Percentiles rank a stretch among this genome's conserved stretches.
These are phyloP conservation scores for Trissolcus brochymenae DNA, from an alignment of 2,888 invertebrate species.

Conservation along the genomic window DNA sequence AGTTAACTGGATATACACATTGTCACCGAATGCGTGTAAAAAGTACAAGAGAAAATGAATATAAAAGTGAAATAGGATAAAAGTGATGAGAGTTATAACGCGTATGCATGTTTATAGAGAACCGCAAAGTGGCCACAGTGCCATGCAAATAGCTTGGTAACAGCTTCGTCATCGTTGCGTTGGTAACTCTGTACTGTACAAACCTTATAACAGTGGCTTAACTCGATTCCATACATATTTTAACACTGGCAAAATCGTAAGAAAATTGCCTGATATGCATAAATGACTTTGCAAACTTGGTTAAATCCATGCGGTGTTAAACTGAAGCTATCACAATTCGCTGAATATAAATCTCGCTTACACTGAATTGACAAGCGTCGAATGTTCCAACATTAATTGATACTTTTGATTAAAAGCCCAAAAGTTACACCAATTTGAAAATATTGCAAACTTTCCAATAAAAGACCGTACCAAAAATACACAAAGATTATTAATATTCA, in stretches of 20 bases:
- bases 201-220: conserved; percentile 69
- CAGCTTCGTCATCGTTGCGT: conserved; percentile 72
- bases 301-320: conserved; percentile 62
- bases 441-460: too few relatives aligned
- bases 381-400: not conserved
- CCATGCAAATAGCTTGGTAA: conserved; percentile 75
- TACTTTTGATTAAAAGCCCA: too few relatives aligned
- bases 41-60: conserved; percentile 42
- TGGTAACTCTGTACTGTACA: conserved; percentile 59
- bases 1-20: conserved; percentile 3
- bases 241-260: conserved; percentile 74
- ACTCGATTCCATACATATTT: conserved; percentile 76
- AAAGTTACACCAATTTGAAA: too few relatives aligned
- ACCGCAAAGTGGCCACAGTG: conserved; percentile 65
- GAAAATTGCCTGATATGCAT: conserved; percentile 75
- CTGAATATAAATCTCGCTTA: conserved; percentile 31
- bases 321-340: conserved; percentile 41
- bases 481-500: too few relatives aligned
- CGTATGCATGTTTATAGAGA: conserved; percentile 71
- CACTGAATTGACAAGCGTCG: conserved; percentile 11
- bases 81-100: conserved; percentile 57
- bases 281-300: conserved; percentile 72
- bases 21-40: conserved; percentile 22
- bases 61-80: conserved; percentile 57
- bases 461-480: too few relatives aligned